Evolutionary conservation across 2,113 vertebrate genomes (phyloP).

Genomic region (Pluvianellus socialis): DNA sequence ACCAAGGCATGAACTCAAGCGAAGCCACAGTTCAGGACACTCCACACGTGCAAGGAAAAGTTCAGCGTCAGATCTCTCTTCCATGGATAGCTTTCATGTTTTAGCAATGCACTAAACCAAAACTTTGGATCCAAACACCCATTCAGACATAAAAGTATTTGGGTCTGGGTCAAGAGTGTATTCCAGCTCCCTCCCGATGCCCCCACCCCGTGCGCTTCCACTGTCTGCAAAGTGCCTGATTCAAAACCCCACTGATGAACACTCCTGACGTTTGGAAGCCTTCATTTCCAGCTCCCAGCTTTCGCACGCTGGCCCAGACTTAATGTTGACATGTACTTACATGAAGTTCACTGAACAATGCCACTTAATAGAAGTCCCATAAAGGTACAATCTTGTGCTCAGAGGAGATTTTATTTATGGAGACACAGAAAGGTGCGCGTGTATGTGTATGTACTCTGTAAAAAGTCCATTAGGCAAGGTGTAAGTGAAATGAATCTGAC

Average conservation of each 20-base stretch:
- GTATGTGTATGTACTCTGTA: slow-evolving; percentile 46
- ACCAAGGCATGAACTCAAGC: background rate
- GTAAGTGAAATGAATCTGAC: slow-evolving; percentile 69
- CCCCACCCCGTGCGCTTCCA: accelerated
- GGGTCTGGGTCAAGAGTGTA: background rate
- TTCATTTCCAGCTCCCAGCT: background rate
- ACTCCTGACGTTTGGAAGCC: background rate
- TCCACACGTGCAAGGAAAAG: accelerated
- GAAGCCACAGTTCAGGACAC: background rate
- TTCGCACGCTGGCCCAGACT: background rate
- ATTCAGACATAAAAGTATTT: background rate
- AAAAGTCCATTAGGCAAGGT: slow-evolving; percentile 75
- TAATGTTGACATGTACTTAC: background rate
- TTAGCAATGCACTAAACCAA: background rate
- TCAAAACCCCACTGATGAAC: background rate
- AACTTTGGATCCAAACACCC: background rate
- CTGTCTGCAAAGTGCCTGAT: background rate
- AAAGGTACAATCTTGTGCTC: background rate
- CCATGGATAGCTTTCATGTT: background rate
- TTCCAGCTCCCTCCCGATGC: background rate
- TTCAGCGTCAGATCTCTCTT: background rate
- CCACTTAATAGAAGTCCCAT: slow-evolving; percentile 47
- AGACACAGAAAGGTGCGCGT: slow-evolving; percentile 39
- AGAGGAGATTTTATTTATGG: slow-evolving; percentile 33
- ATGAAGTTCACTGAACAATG: slow-evolving; percentile 23